Percentiles rank a stretch among this genome's conserved stretches.
Evolutionary conservation across 2,797 vertebrate species (phyloP).

Genomic region (Chelon auratus): DNA sequence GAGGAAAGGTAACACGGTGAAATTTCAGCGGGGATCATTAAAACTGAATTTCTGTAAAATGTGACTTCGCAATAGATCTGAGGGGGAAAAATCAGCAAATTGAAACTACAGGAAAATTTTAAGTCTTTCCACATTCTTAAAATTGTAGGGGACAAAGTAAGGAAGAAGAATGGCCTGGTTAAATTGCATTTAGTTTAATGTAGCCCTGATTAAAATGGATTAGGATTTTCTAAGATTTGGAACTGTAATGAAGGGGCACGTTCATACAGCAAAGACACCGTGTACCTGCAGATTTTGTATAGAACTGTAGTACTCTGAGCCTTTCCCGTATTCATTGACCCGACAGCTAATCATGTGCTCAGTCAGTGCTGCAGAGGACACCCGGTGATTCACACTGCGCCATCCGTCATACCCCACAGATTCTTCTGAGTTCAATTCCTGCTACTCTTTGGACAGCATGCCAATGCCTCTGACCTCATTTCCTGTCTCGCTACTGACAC

Average conservation of each 20-base stretch:
- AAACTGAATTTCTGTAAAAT: not conserved
- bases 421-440: constrained; percentile 63
- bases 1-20: not conserved
- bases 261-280: constrained; percentile 32
- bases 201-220: constrained; percentile 53
- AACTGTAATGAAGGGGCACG: constrained; percentile 42
- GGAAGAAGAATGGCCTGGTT: constrained; percentile 27
- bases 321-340: constrained; percentile 17
- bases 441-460: constrained; percentile 51
- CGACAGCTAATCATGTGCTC: constrained; percentile 42
- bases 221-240: constrained; percentile 18
- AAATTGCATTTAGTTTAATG: constrained; percentile 38
- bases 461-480: constrained; percentile 73
- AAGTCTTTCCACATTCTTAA: not conserved
- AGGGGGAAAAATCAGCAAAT: not conserved
- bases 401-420: constrained; percentile 52
- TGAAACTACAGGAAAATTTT: not conserved
- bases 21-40: not conserved
- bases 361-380: constrained; percentile 64
- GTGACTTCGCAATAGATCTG: not conserved
- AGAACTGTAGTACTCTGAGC: constrained; percentile 16
- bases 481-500: constrained; percentile 64
- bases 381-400: constrained; percentile 77
- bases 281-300: constrained; percentile 15
- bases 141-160: not conserved